Percentiles rank a stretch among this genome's conserved stretches.
These are phyloP conservation scores for Drosophila algonquin DNA, from an alignment of 2,888 invertebrate species.

Conservation along the genomic window DNA sequence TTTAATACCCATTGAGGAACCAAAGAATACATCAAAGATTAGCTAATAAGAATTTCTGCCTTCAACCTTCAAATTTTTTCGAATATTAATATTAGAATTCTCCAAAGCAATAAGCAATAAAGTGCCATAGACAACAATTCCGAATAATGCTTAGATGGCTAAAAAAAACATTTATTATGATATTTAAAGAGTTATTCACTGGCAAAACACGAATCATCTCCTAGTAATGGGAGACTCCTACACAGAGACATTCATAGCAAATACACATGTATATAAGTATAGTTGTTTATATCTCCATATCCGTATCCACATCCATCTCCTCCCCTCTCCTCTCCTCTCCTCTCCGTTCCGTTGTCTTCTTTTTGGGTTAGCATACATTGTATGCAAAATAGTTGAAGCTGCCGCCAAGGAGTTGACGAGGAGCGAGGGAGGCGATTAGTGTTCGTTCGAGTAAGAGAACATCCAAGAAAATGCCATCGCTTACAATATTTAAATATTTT, in stretches of 20 bases:
- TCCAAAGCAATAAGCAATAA: neutral
- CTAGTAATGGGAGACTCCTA: neutral
- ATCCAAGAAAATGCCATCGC: slow-evolving; percentile 53
- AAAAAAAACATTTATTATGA: slow-evolving; percentile 42
- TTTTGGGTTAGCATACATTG: neutral
- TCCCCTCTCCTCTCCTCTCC: neutral
- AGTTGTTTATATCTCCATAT: slow-evolving; percentile 6
- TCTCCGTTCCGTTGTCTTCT: neutral
- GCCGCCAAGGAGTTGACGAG: neutral
- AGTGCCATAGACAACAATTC: neutral
- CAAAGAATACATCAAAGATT: neutral
- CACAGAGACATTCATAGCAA: slow-evolving; percentile 17
- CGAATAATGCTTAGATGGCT: slow-evolving; percentile 31
- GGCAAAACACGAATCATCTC: neutral
- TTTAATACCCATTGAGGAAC: neutral
- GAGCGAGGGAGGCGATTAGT: neutral
- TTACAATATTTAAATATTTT: slow-evolving; percentile 49
- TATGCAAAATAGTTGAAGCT: neutral
- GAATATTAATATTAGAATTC: neutral
- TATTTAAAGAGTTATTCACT: slow-evolving; percentile 33
- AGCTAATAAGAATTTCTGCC: neutral
- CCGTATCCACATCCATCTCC: neutral
- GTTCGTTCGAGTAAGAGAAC: slow-evolving; percentile 31
- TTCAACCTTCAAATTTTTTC: neutral
- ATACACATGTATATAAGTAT: slow-evolving; percentile 26